Evolutionary conservation across 2,888 invertebrate genomes (phyloP), one percentile per base, ranked within the genome.

Genomic region (Drosophila anomalata): DNA sequence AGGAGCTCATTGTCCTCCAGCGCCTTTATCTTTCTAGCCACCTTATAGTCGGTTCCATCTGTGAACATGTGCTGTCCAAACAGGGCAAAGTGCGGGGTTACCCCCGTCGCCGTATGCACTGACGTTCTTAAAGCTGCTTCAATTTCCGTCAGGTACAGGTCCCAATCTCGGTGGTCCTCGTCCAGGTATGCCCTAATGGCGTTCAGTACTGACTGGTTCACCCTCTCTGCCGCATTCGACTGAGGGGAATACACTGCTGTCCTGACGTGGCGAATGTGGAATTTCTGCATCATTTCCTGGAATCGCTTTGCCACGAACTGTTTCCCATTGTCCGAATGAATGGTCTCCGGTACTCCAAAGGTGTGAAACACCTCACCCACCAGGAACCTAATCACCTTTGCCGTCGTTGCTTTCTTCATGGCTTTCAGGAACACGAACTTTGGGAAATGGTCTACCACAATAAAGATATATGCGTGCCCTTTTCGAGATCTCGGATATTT

Each of bases 351-450:
- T 1, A 56, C 47, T 14, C 50, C 50, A 42, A 58, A 44, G 0
- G 51, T 42, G 7, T 50, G 26, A 7, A 48, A 41, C 0, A 41
- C 12, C 2, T 57, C 41, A n/a, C 36, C 33, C 3, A 20, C 42
- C 42, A 54, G 8, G 8, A 44, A 54, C 26, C n/a, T n/a, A n/a
- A n/a, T n/a, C n/a, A n/a, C n/a, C n/a, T n/a, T n/a, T n/a, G n/a
- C n/a, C n/a, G n/a, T n/a, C n/a, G n/a, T n/a, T n/a, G n/a, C 42
- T 39, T 53, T 26, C 44, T 48, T 26, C 47, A 48, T 48, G 6
- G 47, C 14, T 1, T 29, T 48, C 7, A 47, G 24, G 22, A 36
- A 36, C 2, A 50, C 29, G 3, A 14, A 26, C 3, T 24, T 47
- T 1, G 47, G 26, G 9, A 47, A 47, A 9, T 47, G 26, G 2